Percentiles rank a stretch among this genome's conserved stretches.
These are phyloP conservation scores for Dallia pectoralis DNA, from an alignment of 2,797 vertebrate genomes.

Conservation along the genomic window DNA sequence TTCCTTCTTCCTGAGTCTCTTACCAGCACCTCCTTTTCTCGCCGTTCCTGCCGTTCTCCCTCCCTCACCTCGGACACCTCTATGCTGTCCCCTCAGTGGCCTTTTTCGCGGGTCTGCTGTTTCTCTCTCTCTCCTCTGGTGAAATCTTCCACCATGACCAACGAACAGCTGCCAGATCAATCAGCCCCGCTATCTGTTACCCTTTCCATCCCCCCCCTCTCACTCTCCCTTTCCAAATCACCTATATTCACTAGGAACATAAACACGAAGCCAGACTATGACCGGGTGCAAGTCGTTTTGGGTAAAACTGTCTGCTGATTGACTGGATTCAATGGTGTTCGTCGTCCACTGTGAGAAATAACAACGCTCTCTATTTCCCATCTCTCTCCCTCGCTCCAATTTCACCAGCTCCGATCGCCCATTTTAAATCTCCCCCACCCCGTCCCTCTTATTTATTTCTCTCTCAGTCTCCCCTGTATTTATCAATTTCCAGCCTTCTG, in stretches of 20 bases:
- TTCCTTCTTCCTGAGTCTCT: not conserved
- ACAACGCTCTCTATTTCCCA: not conserved
- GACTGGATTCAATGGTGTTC: too few relatives aligned
- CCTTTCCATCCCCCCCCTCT: constrained; percentile 23
- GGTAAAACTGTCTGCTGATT: too few relatives aligned
- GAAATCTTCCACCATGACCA: not conserved
- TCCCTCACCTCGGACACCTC: not conserved
- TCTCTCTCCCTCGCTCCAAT: constrained; percentile 18
- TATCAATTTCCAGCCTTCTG: not conserved
- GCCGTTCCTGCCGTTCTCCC: not conserved
- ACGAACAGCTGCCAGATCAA: constrained; percentile 39
- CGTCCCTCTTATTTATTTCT: constrained; percentile 16
- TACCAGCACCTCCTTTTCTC: not conserved
- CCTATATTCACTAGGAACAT: too few relatives aligned
- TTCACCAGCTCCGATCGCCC: constrained; percentile 10
- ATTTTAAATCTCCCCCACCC: constrained; percentile 14
- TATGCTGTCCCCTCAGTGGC: not conserved
- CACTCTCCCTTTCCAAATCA: not conserved
- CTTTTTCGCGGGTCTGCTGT: not conserved
- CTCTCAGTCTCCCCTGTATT: constrained; percentile 10
- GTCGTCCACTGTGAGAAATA: too few relatives aligned
- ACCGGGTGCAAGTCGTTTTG: too few relatives aligned
- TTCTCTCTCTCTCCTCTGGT: not conserved
- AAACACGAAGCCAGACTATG: too few relatives aligned
- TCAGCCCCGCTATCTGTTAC: constrained; percentile 23